Percentiles rank a stretch among this genome's conserved stretches.
phyloP scores from a whole-genome alignment of 2,797 vertebrate species.

The Lacerta viridis region DNA sequence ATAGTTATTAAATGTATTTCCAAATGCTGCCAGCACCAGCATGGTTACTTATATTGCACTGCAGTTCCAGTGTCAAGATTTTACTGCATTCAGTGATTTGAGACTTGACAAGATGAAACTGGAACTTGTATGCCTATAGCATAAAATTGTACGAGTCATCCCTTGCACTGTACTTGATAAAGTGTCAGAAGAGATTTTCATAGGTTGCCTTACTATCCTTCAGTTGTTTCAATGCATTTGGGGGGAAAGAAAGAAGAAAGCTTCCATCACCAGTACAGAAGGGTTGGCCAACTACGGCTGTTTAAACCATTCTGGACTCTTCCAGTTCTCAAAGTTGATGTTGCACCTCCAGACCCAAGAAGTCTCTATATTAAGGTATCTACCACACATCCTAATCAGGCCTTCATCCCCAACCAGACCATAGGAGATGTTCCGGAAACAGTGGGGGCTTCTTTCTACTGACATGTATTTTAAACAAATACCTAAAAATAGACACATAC shows the following conservation, averaged over 20 bases:
- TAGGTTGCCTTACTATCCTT: constrained; percentile 23
- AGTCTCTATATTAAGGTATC: neutral
- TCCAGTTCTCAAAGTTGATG: neutral
- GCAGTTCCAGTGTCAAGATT: constrained; percentile 25
- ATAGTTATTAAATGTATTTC: constrained; percentile 48
- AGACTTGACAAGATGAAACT: constrained; percentile 32
- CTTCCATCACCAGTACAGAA: neutral
- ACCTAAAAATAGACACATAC: neutral
- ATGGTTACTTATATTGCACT: neutral
- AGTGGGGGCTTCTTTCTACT: neutral
- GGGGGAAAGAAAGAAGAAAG: neutral
- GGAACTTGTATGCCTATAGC: neutral
- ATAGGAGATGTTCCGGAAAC: neutral
- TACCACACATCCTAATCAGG: neutral
- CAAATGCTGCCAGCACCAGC: constrained; percentile 38
- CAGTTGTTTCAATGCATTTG: neutral
- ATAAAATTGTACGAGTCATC: constrained; percentile 24
- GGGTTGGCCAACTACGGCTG: too few species aligned
- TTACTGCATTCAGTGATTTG: constrained; percentile 38
- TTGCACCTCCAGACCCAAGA: neutral
- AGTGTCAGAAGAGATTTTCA: neutral
- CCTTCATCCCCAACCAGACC: too few species aligned
- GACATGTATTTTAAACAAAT: neutral
- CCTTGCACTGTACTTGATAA: constrained; percentile 5
- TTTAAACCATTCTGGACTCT: neutral